Evolutionary conservation across 2,888 invertebrate genomes (phyloP), one percentile per base, ranked within the genome.

Genomic region (Danaus chrysippus): DNA sequence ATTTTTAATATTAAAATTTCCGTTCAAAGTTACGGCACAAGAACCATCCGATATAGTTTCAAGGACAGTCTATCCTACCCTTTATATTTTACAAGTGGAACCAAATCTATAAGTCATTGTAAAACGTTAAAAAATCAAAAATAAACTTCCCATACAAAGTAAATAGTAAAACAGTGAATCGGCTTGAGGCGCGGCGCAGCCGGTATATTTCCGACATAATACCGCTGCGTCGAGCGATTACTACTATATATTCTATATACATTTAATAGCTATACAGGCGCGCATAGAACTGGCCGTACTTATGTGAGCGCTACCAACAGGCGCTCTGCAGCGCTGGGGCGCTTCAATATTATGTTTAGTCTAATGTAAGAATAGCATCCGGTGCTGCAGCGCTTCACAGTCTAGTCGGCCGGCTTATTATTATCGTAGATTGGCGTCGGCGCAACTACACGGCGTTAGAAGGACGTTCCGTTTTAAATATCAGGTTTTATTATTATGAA

Each of bases 141-240:
- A 82, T 80, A 85, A 86, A 80, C 82, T 89, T 81, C 81, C 84
- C 90, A 90, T 91, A 91, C 88, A 90, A 91, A 91, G 87, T 91
- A 91, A 91, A 90, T 90, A 77, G 78, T 75, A 73, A 85, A 89
- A 84, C 79, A 73, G 84, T 84, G 78, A 82, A 85, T 76, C 87
- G 89, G 90, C 89, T 83, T 82, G 83, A 86, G 86, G 83, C 90
- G 87, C 84, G 83, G 81, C 78, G 82, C 89, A 81, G 82, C 88
- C 90, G 87, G 90, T 91, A 91, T 91, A 91, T 91, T 91, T 91
- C 91, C 91, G 90, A 91, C 91, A 91, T 91, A 91, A 91, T 91
- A 91, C 91, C 91, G 91, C 91, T 91, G 91, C 91, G 91, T 91
- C 91, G 91, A 91, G 91, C 91, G 91, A 91, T 91, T 91, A 91